Evolutionary conservation across 1,140 invertebrate genomes (phyloP).

Genomic region (Samia ricini): DNA sequence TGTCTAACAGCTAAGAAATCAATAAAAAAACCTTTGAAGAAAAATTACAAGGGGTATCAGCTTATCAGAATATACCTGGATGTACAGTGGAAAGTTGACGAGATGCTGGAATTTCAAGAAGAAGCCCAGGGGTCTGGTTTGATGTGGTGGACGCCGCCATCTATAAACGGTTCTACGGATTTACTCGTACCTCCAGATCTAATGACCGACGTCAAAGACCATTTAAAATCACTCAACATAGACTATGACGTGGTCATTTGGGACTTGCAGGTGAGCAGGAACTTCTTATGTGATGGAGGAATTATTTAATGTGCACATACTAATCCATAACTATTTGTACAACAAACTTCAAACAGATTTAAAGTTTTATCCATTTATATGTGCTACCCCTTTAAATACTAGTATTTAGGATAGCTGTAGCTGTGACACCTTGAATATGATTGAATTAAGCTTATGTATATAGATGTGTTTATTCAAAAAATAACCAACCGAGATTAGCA

Average conservation of each 20-base stretch:
- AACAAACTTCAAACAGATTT: too few relatives aligned
- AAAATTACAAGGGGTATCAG: slow-evolving; percentile 73
- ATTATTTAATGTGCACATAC: too few relatives aligned
- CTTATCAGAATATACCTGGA: slow-evolving; percentile 63
- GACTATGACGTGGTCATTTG: slow-evolving; percentile 84
- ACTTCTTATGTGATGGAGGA: too few relatives aligned
- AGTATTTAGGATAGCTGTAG: too few relatives aligned
- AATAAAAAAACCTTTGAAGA: slow-evolving; percentile 59
- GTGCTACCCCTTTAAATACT: too few relatives aligned
- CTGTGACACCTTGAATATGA: too few relatives aligned
- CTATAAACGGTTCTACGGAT: slow-evolving; percentile 82
- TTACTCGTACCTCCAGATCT: slow-evolving; percentile 84
- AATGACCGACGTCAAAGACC: slow-evolving; percentile 80
- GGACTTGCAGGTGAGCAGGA: slow-evolving; percentile 82
- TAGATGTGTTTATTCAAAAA: too few relatives aligned
- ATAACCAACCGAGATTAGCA: too few relatives aligned
- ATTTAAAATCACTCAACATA: slow-evolving; percentile 81
- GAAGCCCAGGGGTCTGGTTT: slow-evolving; percentile 70
- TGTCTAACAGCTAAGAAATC: slow-evolving; percentile 48
- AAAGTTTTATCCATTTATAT: too few relatives aligned
- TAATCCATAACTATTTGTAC: too few relatives aligned
- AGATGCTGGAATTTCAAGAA: slow-evolving; percentile 66
- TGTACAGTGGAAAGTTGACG: slow-evolving; percentile 57
- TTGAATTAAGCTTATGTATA: too few relatives aligned
- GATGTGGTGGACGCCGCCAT: slow-evolving; percentile 74